These are phyloP conservation scores for Hypercompe scribonia DNA, from an alignment of 2,888 invertebrate genomes.

Conservation along the genomic window DNA sequence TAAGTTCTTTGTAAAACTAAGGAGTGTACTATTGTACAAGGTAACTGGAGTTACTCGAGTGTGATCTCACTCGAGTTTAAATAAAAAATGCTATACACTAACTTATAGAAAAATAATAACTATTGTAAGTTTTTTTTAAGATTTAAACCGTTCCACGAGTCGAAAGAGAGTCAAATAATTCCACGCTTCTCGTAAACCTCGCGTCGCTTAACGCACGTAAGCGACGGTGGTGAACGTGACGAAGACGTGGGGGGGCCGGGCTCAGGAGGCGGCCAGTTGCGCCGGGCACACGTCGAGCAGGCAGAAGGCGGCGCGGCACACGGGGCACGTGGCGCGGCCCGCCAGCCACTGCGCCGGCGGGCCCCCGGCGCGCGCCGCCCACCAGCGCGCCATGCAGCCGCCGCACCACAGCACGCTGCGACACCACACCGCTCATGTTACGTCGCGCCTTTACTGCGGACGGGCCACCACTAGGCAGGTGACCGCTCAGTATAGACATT, in stretches of 20 bases:
- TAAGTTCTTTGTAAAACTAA: neutral
- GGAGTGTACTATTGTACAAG: neutral
- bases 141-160: neutral
- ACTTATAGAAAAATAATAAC: neutral
- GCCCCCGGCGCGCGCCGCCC: constrained; percentile 92
- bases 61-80: neutral
- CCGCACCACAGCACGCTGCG: constrained; percentile 95
- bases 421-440: neutral
- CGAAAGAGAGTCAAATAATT: neutral
- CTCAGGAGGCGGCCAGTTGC: constrained; percentile 31
- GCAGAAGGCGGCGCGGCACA: constrained; percentile 94
- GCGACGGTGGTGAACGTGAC: constrained; percentile 14
- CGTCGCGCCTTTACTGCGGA: too few species aligned
- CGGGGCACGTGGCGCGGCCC: constrained; percentile 94
- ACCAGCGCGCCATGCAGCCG: constrained; percentile 95
- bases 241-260: constrained; percentile 5
- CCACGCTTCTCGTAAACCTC: neutral
- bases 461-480: too few species aligned
- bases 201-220: constrained; percentile 1
- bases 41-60: neutral
- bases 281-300: constrained; percentile 92
- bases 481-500: too few species aligned
- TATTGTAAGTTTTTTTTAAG: neutral
- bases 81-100: neutral
- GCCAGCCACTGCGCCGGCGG: constrained; percentile 92